These are phyloP conservation scores for Coenobita brevimanus DNA, from an alignment of 1,140 invertebrate species.

Conservation along the genomic window DNA sequence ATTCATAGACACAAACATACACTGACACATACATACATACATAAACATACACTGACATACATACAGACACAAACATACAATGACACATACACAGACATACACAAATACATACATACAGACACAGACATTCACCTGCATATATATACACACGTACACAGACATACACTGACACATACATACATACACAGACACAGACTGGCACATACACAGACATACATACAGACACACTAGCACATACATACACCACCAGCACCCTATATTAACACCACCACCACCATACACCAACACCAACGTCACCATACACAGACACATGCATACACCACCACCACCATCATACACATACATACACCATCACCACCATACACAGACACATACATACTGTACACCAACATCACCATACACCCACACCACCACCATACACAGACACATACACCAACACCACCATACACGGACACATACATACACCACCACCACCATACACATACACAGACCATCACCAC, in stretches of 20 bases:
- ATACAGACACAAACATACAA: background rate
- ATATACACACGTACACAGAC: background rate
- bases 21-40: background rate
- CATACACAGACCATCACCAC: background rate
- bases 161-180: background rate
- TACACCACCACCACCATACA: background rate
- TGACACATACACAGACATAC: background rate
- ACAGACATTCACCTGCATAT: background rate
- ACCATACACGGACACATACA: background rate
- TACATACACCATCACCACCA: background rate
- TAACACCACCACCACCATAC: background rate
- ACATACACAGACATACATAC: constrained; percentile 9
- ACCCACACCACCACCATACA: background rate
- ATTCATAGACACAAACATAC: background rate
- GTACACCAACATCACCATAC: background rate
- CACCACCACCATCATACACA: background rate
- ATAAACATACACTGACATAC: background rate
- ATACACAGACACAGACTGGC: too few species aligned
- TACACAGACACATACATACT: background rate
- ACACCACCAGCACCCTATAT: background rate
- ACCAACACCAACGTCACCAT: background rate
- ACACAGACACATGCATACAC: background rate
- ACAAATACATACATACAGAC: background rate
- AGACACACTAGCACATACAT: constrained; percentile 8
- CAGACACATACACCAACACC: background rate